phyloP scores from a whole-genome alignment of 2,113 vertebrate genomes.

The Odontesthes bonariensis region DNA sequence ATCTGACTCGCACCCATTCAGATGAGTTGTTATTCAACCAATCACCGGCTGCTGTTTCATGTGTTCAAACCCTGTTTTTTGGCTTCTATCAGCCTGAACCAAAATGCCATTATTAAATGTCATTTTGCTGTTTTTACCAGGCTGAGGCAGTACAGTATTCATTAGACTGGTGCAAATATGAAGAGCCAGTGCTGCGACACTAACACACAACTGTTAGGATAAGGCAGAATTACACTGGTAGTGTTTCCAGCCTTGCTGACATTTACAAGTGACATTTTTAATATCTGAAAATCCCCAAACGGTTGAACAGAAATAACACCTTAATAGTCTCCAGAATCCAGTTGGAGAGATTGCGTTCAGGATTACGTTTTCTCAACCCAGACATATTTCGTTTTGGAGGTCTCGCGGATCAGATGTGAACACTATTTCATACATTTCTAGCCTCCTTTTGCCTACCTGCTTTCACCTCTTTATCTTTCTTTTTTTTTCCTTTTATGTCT shows the following conservation, averaged over 20 bases:
- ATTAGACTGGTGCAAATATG: constrained; percentile 22
- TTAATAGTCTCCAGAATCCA: constrained; percentile 12
- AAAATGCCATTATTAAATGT: constrained; percentile 55
- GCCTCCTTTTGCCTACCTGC: background rate
- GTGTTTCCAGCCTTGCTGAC: constrained; percentile 49
- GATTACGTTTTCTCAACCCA: constrained; percentile 2
- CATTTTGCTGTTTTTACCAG: constrained; percentile 30
- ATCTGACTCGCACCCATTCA: too few relatives aligned
- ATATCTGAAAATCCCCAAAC: constrained; percentile 47
- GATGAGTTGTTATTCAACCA: background rate
- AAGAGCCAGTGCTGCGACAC: background rate
- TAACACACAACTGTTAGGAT: constrained; percentile 12
- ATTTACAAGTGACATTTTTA: constrained; percentile 67
- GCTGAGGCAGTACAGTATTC: constrained; percentile 27
- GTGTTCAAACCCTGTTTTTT: background rate
- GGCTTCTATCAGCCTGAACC: constrained; percentile 25
- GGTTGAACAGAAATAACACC: constrained; percentile 17
- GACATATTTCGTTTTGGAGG: background rate
- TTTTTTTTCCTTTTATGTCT: constrained; percentile 11
- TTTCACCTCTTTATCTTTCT: background rate
- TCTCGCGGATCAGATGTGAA: constrained; percentile 18
- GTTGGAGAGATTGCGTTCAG: constrained; percentile 26
- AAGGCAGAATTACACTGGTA: constrained; percentile 29
- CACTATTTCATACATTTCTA: constrained; percentile 15
- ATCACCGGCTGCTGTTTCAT: background rate